Conservation (phyloP, 2,888 invertebrate species). For the Drosophila yooni region DNA sequence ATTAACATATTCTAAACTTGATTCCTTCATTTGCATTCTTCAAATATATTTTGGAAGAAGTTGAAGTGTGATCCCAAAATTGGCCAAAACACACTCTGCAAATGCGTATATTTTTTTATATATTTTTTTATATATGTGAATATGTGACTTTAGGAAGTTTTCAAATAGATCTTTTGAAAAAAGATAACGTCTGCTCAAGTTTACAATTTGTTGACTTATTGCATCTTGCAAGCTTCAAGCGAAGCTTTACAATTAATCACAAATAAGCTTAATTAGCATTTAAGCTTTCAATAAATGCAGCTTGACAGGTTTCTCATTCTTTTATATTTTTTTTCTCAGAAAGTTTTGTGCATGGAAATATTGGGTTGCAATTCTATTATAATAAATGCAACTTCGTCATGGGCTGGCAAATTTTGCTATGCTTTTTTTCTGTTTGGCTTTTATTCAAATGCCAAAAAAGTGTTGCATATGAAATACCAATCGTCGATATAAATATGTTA, state of each 20-base stretch:
- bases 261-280: slow-evolving; percentile 21
- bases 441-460: slow-evolving; percentile 6
- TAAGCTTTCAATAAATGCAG: slow-evolving; percentile 26
- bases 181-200: background rate
- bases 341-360: slow-evolving; percentile 2
- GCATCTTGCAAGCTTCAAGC: background rate
- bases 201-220: background rate
- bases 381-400: slow-evolving; percentile 48
- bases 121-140: background rate
- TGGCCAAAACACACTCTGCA: too few relatives aligned
- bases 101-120: too few relatives aligned
- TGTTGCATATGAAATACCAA: slow-evolving; percentile 65
- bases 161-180: background rate
- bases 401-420: slow-evolving; percentile 22
- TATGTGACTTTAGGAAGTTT: background rate
- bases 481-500: slow-evolving; percentile 54
- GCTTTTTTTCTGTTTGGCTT: background rate
- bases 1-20: background rate
- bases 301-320: slow-evolving; percentile 40
- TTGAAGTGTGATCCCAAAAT: too few relatives aligned
- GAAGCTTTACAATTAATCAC: background rate
- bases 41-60: background rate
- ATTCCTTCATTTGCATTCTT: background rate
- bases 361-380: background rate
- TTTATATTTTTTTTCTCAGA: slow-evolving; percentile 18